A percentile compares a stretch with the other conserved stretches of the same genome.
These are phyloP conservation scores for Glareola pratincola DNA, from an alignment of 2,113 vertebrate species.

Conservation along the genomic window DNA sequence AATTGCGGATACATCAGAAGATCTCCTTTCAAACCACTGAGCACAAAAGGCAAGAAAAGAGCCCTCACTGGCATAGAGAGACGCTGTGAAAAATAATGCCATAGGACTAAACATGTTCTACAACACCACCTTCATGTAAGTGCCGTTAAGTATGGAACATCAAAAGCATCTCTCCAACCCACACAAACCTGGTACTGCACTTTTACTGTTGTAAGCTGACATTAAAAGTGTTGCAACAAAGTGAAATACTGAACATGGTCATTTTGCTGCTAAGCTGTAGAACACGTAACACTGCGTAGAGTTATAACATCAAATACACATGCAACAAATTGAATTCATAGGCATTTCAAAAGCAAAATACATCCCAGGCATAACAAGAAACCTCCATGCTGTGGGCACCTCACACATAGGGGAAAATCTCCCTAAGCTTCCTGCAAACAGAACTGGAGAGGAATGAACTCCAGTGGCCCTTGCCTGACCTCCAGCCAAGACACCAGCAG, in stretches of 20 bases:
- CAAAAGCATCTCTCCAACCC: background rate
- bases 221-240: background rate
- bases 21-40: background rate
- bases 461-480: background rate
- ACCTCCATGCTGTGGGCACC: background rate
- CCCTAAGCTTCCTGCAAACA: background rate
- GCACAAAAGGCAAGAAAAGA: background rate
- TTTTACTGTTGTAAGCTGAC: background rate
- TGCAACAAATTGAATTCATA: background rate
- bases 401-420: background rate
- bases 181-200: background rate
- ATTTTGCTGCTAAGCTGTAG: background rate
- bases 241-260: accelerated
- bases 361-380: background rate
- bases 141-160: background rate
- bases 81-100: background rate
- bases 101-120: background rate
- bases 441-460: background rate
- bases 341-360: background rate
- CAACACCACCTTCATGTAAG: background rate
- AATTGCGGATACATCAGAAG: background rate
- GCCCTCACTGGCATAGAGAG: background rate
- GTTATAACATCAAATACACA: background rate
- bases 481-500: background rate
- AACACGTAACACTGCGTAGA: background rate